Evolutionary conservation across 2,888 invertebrate genomes (phyloP).

Genomic region (Papilio demoleus): DNA sequence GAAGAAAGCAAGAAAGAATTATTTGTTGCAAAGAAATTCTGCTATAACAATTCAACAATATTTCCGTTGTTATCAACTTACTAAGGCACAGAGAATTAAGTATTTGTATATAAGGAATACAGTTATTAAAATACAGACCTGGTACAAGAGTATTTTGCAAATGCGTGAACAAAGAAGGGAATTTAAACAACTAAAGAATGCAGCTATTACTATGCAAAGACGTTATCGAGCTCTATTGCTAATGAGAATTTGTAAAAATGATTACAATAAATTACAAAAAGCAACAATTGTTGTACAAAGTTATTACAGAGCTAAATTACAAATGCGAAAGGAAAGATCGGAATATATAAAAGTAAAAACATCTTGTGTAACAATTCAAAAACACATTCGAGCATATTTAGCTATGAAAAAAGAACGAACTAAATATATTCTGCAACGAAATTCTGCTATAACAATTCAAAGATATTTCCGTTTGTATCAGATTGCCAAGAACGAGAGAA

Average conservation of each 20-base stretch:
- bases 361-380: slow-evolving; percentile 5
- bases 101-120: slow-evolving; percentile 51
- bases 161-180: slow-evolving; percentile 60
- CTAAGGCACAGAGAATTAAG: slow-evolving; percentile 42
- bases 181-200: slow-evolving; percentile 53
- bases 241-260: slow-evolving; percentile 50
- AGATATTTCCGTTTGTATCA: slow-evolving; percentile 7
- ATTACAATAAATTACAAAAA: slow-evolving; percentile 48
- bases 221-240: slow-evolving; percentile 53
- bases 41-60: background rate
- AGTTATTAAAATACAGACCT: slow-evolving; percentile 61
- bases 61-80: slow-evolving; percentile 4
- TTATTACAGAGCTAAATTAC: slow-evolving; percentile 52
- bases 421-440: background rate
- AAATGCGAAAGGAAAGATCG: slow-evolving; percentile 55
- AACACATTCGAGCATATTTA: background rate
- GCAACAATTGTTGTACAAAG: slow-evolving; percentile 62
- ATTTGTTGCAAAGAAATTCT: background rate
- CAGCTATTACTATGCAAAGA: slow-evolving; percentile 59
- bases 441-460: background rate
- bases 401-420: background rate
- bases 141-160: slow-evolving; percentile 65
- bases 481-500: slow-evolving; percentile 42
- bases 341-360: background rate
- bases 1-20: background rate